Base-by-base conservation (phyloP, 2,113 vertebrate genomes). In the Onychorhynchus coronatus region DNA sequence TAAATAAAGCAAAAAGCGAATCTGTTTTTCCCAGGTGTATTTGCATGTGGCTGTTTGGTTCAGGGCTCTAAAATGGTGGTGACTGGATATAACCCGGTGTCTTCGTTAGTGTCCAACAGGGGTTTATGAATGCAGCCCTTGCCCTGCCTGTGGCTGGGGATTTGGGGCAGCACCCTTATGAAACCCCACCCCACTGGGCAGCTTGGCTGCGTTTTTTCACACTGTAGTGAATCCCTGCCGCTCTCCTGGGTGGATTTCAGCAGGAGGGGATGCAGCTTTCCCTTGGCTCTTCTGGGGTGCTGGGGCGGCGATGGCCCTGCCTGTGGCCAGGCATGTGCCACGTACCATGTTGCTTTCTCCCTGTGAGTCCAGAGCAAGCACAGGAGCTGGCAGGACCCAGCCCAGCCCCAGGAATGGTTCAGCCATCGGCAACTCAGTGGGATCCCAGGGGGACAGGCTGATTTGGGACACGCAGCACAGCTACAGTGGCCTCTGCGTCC, bases 301-400 rank as follows among this genome's bases (percentile, higher is more conserved):
- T 2, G 9, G 70, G 16, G 27, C 0, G 3, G 30, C 0, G 5
- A 4, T 24, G 39, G n/a, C 42, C 31, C 79, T 5, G 1, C 0
- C 0, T 37, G n/a, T 3, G 14, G 12, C 42, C 4, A 7, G 21
- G 49, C 62, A 19, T 0, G 3, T 37, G 31, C 86, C 9, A 1
- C 0, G 1, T 18, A 1, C 0, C 14, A 27, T 42, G 75, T 70
- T 28, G 10, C 50, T 37, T 53, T 28, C 35, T 67, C 52, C 16
- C 39, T 14, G 41, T 0, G 0, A 3, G 27, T 8, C 55, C 35
- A 2, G 85, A 78, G 68, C 68, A 6, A 25, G 19, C 5, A 4
- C 3, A 8, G 47, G 37, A 75, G 65, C 6, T 3, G 18, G 20
- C 25, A 37, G 68, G 44, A 77, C 33, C 25, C 33, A 23, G 15